Evolutionary conservation across 2,113 vertebrate genomes (phyloP).

Genomic region (Cygnus buccinator): DNA sequence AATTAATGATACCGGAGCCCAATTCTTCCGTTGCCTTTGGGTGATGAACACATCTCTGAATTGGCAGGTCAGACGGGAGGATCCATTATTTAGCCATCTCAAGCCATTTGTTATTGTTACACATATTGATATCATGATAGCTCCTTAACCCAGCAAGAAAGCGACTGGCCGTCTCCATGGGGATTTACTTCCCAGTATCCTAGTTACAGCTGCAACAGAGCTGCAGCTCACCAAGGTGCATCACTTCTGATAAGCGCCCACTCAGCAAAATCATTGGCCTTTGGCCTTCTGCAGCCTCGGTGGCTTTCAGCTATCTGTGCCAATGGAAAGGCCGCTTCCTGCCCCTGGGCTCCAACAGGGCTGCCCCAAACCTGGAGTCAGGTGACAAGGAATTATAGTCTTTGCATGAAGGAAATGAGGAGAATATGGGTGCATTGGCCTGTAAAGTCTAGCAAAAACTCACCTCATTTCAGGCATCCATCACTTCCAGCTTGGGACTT

Average conservation of each 20-base stretch:
- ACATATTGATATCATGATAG: constrained; percentile 68
- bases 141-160: constrained; percentile 56
- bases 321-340: not conserved
- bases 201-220: constrained; percentile 15
- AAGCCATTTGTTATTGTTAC: constrained; percentile 71
- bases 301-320: not conserved
- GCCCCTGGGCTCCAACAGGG: not conserved
- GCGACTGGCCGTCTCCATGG: constrained; percentile 71
- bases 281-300: not conserved
- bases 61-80: constrained; percentile 22
- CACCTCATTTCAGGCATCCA: not conserved
- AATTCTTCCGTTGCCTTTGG: constrained; percentile 47
- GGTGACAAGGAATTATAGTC: not conserved
- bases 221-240: constrained; percentile 9
- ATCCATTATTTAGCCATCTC: constrained; percentile 76
- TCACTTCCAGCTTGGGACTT: not conserved
- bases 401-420: not conserved
- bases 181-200: constrained; percentile 69
- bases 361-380: not conserved
- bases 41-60: constrained; percentile 43
- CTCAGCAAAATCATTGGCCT: constrained; percentile 17
- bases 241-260: not conserved
- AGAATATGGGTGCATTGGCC: not conserved
- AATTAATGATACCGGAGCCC: constrained; percentile 70
- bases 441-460: not conserved